A percentile compares a stretch with the other conserved stretches of the same genome.
These are phyloP conservation scores for Leistus spinibarbis DNA, from an alignment of 2,888 invertebrate species.

Conservation along the genomic window DNA sequence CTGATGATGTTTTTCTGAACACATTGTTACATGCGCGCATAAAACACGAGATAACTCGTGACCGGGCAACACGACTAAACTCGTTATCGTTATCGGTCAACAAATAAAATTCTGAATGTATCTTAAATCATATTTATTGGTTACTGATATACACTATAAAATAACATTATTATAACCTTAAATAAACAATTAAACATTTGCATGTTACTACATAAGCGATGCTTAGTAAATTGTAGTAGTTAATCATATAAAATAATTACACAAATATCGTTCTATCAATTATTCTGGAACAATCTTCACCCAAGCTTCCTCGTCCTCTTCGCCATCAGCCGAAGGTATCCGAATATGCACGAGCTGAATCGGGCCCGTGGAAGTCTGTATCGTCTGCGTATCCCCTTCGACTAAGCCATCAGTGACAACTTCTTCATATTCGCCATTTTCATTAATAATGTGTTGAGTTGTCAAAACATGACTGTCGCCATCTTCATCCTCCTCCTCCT, in stretches of 20 bases:
- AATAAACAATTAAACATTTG: neutral
- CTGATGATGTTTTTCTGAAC: too few species aligned
- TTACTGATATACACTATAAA: neutral
- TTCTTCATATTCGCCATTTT: slow-evolving; percentile 42
- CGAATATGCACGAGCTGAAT: slow-evolving; percentile 55
- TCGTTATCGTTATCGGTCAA: too few species aligned
- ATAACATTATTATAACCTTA: neutral
- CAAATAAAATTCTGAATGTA: neutral
- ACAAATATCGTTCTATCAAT: slow-evolving; percentile 1
- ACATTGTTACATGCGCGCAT: too few species aligned
- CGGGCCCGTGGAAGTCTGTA: slow-evolving; percentile 55
- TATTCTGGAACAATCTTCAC: slow-evolving; percentile 55
- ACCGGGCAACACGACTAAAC: too few species aligned
- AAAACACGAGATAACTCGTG: too few species aligned
- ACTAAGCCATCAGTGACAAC: slow-evolving; percentile 47
- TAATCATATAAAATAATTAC: neutral
- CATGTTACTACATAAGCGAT: neutral
- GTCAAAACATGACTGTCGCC: slow-evolving; percentile 47
- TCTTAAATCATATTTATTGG: neutral
- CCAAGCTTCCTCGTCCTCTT: slow-evolving; percentile 58
- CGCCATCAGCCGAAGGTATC: slow-evolving; percentile 55
- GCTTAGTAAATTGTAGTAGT: neutral
- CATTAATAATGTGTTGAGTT: slow-evolving; percentile 34
- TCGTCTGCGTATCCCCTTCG: slow-evolving; percentile 54
- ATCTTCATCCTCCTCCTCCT: slow-evolving; percentile 48